These are phyloP conservation scores for Synanthedon vespiformis DNA, from an alignment of 2,888 invertebrate genomes.

Conservation along the genomic window DNA sequence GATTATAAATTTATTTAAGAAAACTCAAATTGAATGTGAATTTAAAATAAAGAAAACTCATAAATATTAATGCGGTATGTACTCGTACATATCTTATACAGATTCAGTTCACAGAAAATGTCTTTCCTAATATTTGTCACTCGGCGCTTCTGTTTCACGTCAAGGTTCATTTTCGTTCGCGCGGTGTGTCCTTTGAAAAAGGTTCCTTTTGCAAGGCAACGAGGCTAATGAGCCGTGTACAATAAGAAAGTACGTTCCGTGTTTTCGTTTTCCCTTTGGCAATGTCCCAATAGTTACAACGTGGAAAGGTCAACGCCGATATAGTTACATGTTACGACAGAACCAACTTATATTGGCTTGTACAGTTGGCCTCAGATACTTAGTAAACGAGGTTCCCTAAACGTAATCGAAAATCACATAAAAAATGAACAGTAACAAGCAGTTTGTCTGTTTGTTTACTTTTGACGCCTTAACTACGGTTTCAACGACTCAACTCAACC, in stretches of 20 bases:
- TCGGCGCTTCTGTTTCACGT: conserved; percentile 7
- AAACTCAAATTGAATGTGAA: too few species aligned
- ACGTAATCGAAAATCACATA: too few species aligned
- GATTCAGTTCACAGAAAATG: too few species aligned
- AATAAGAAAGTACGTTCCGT: conserved; percentile 20
- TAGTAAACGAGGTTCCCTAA: too few species aligned
- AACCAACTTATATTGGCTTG: neutral
- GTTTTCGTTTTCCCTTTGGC: neutral
- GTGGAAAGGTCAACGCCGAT: neutral
- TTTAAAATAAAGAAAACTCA: too few species aligned
- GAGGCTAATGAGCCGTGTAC: conserved; percentile 40
- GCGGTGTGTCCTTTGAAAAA: conserved; percentile 26
- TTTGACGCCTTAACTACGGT: too few species aligned
- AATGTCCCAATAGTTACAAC: neutral
- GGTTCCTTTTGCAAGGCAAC: conserved; percentile 23
- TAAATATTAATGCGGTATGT: too few species aligned
- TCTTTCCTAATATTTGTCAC: neutral
- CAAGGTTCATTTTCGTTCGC: conserved; percentile 7
- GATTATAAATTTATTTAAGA: too few species aligned
- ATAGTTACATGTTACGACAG: neutral
- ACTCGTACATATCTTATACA: too few species aligned
- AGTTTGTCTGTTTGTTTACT: too few species aligned
- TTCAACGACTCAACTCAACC: too few species aligned
- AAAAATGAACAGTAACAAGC: too few species aligned
- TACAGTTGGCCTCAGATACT: neutral